Conservation (phyloP, 2,888 invertebrate species). For the Ecliptopera silaceata region DNA sequence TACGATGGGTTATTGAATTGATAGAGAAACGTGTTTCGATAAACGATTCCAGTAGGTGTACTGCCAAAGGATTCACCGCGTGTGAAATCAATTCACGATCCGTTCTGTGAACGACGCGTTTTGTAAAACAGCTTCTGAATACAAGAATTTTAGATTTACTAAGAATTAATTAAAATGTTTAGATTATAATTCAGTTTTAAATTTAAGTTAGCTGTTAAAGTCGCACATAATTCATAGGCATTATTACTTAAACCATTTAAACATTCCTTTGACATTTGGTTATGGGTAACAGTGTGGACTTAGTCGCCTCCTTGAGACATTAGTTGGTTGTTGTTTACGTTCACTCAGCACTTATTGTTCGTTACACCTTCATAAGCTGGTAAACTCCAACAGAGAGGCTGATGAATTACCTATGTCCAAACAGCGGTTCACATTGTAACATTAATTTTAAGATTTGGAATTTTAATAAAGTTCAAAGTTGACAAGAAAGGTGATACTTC, state of each 20-base stretch:
- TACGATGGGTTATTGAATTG: slow-evolving; percentile 70
- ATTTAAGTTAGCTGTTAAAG: slow-evolving; percentile 81
- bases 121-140: slow-evolving; percentile 75
- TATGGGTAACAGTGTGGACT: slow-evolving; percentile 66
- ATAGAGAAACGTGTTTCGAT: slow-evolving; percentile 60
- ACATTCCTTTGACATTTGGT: slow-evolving; percentile 81
- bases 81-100: slow-evolving; percentile 77
- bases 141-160: slow-evolving; percentile 71
- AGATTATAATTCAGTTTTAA: slow-evolving; percentile 80
- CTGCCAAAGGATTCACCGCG: slow-evolving; percentile 80
- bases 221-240: slow-evolving; percentile 81
- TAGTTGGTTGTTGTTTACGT: slow-evolving; percentile 19
- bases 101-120: slow-evolving; percentile 81
- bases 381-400: slow-evolving; percentile 37
- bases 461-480: slow-evolving; percentile 79
- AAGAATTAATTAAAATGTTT: slow-evolving; percentile 74
- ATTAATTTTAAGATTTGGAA: slow-evolving; percentile 76
- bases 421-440: slow-evolving; percentile 61
- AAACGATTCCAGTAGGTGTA: slow-evolving; percentile 70
- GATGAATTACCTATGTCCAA: slow-evolving; percentile 28
- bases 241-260: slow-evolving; percentile 81
- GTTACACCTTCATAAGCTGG: slow-evolving; percentile 24
- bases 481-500: slow-evolving; percentile 77
- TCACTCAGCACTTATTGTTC: slow-evolving; percentile 8
- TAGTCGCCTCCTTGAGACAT: slow-evolving; percentile 22